Base-by-base conservation (phyloP, 2,888 invertebrate genomes). In the Drosophila vallismaia region DNA sequence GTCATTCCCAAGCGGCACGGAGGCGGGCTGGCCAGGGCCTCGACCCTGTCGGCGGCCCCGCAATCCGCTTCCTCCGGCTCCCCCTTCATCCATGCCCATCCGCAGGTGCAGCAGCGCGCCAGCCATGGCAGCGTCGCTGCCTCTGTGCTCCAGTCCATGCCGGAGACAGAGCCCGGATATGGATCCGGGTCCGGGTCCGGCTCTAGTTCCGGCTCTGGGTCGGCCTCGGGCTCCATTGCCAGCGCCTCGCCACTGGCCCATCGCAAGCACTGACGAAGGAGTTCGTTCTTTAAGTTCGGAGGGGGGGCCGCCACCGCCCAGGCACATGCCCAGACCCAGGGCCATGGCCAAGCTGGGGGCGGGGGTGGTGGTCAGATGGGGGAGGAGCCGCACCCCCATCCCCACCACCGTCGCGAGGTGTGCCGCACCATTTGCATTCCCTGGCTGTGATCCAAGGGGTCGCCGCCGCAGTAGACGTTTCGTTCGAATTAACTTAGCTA, bases 201-300 rank as follows among this genome's bases (percentile, higher is more conserved):
- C 19, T 76, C 76, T 46, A 57, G 48, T 19, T 71, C 57, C 51
- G 54, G 55, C 12, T 59, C 80, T 40, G 53, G 60, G 19, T 64
- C 77, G 53, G 55, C 67, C 48, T 44, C 75, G 55, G 72, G 75
- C 46, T 71, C 72, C 69, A 77, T 71, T 54, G 77, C 81, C 48
- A 74, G 76, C 58, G 74, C 84, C 42, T 79, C 90, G 69, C 84
- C 84, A 53, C 84, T 88, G 80, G 67, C 84, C 48, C 73, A 86
- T 67, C 89, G 90, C 70, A 90, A 90, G 62, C 91, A 91, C 91
- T 91, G 91, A 91, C 91, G 91, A 88, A 90, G 91, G 84, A 90
- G 90, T 77, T 92, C 91, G 6, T 89, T 91, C 53, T 91, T 91
- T 56, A 89, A 88, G 53, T 88, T 91, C 58, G 79, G 81, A 38